Evolutionary conservation across 2,888 invertebrate species (phyloP), one percentile per base, ranked within the genome.

Genomic region (Saturnia japonica): DNA sequence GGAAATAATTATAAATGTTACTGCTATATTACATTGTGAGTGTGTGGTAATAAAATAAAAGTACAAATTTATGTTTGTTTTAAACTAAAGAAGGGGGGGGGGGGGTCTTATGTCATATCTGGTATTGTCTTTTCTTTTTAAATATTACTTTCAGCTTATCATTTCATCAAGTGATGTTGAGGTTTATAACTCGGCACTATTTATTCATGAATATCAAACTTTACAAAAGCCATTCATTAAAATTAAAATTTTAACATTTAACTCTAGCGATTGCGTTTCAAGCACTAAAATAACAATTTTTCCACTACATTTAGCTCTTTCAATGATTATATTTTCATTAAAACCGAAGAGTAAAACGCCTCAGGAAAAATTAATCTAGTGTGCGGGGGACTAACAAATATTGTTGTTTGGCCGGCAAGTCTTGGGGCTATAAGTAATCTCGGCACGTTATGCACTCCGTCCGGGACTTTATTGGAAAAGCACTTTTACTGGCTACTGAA

Each of bases 311-410:
- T 73, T 73, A 72, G 75, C 78, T 80, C 71, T 74, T 76, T 76
- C 77, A 75, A 74, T 73, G 66, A 67, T 25, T 79, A 80, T 80
- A 77, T 82, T 83, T 81, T 78, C 74, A 73, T 78, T 74, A 76
- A 75, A 74, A 79, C 79, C 80, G 80, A 78, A 78, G 79, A 86
- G 85, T 85, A 84, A 87, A 90, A 88, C 84, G 88, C 88, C 88
- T 76, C 83, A 82, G 88, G 89, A 90, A 91, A 91, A 91, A 90
- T 90, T 90, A 91, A 91, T 91, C 89, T 90, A 85, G 86, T 88
- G 88, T 87, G 88, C 87, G 86, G 85, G 86, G 85, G 82, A 81
- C 87, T 86, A 85, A 84, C 90, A 91, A 91, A 91, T 91, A 91
- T 91, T 91, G 88, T 92, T 91, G 91, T 91, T 91, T 91, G 90